Evolutionary conservation across 2,888 invertebrate genomes (phyloP).

Genomic region (Leucoma salicis): DNA sequence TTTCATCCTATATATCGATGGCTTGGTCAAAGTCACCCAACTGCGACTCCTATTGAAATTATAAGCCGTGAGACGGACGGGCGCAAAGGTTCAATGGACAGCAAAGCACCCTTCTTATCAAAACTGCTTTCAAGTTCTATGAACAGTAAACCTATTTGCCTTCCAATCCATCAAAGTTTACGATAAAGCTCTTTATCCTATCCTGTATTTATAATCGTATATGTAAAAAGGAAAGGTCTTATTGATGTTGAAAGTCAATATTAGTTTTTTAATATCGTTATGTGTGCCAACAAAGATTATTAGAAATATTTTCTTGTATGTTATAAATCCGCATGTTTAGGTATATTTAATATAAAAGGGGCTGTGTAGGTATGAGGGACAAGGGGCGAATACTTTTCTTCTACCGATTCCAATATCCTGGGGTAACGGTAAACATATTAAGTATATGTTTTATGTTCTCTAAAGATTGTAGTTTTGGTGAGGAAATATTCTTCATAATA

Average conservation of each 20-base stretch:
- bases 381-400: conserved; percentile 16
- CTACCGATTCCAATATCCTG: conserved; percentile 19
- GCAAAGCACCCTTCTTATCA: conserved; percentile 45
- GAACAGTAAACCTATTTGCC: conserved; percentile 46
- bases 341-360: conserved; percentile 8
- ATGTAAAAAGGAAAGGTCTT: conserved; percentile 18
- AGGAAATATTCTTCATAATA: neutral
- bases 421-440: conserved; percentile 20
- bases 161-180: conserved; percentile 48
- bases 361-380: too few relatives aligned
- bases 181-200: conserved; percentile 40
- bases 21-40: conserved; percentile 33
- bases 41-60: conserved; percentile 41
- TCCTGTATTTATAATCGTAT: conserved; percentile 36
- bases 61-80: conserved; percentile 35
- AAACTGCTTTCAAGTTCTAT: conserved; percentile 48
- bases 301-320: conserved; percentile 7
- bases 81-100: conserved; percentile 40
- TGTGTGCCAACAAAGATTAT: conserved; percentile 28
- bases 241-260: conserved; percentile 25
- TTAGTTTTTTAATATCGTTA: conserved; percentile 35
- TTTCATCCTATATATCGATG: conserved; percentile 27
- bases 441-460: conserved; percentile 13
- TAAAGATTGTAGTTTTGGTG: conserved; percentile 7
- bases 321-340: conserved; percentile 9